Evolutionary conservation across 2,888 invertebrate species (phyloP).

Genomic region (Coenonympha arcania): DNA sequence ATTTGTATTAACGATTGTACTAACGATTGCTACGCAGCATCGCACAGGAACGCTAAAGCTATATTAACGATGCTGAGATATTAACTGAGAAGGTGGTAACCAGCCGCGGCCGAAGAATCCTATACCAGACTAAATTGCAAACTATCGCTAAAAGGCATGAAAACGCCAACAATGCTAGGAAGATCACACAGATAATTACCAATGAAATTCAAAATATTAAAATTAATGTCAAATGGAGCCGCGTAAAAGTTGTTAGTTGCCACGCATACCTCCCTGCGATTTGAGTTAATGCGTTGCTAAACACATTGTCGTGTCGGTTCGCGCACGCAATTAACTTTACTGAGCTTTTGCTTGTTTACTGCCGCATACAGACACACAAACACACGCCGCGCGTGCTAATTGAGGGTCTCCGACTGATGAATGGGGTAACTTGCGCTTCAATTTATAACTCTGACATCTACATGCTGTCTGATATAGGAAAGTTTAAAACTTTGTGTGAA

Average conservation of each 20-base stretch:
- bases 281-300: conserved; percentile 49
- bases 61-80: too few relatives aligned
- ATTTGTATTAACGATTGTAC: too few relatives aligned
- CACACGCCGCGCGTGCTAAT: too few relatives aligned
- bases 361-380: too few relatives aligned
- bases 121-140: too few relatives aligned
- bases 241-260: conserved; percentile 4
- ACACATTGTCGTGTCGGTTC: conserved; percentile 51
- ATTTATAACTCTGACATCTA: not conserved
- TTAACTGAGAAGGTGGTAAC: too few relatives aligned
- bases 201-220: not conserved
- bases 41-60: too few relatives aligned
- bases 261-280: conserved; percentile 31
- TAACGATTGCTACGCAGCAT: too few relatives aligned
- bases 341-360: conserved; percentile 12
- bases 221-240: not conserved
- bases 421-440: not conserved
- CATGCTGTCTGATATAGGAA: not conserved
- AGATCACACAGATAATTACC: too few relatives aligned
- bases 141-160: too few relatives aligned
- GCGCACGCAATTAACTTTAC: conserved; percentile 36
- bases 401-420: not conserved
- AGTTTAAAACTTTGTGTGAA: not conserved
- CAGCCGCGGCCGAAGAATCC: too few relatives aligned
- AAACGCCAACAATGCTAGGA: too few relatives aligned